These are phyloP conservation scores for Oncorhynchus masou DNA, from an alignment of 2,113 vertebrate genomes.

Conservation along the genomic window DNA sequence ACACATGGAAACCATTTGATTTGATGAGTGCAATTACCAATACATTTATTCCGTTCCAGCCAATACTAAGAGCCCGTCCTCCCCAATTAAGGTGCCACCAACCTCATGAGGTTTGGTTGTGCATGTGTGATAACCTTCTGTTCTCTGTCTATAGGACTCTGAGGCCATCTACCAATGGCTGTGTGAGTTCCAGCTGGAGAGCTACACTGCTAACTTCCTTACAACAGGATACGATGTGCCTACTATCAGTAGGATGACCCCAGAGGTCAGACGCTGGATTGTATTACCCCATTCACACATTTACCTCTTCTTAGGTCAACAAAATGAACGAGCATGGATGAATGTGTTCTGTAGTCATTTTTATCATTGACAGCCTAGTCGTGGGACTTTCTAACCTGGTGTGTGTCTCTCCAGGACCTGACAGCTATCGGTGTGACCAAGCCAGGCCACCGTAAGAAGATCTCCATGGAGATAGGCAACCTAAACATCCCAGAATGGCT, in stretches of 20 bases:
- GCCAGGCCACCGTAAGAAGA: conserved; percentile 87
- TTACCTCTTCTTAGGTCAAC: too few species aligned
- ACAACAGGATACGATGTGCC: conserved; percentile 83
- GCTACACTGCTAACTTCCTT: conserved; percentile 81
- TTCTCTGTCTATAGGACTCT: conserved; percentile 69
- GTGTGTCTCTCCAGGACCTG: conserved; percentile 72
- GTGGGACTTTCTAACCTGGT: background rate
- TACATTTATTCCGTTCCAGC: too few species aligned
- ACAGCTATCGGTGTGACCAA: conserved; percentile 88
- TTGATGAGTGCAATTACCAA: too few species aligned
- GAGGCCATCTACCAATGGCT: conserved; percentile 88
- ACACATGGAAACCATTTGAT: too few species aligned
- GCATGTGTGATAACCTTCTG: background rate
- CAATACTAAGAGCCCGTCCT: too few species aligned
- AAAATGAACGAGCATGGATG: too few species aligned
- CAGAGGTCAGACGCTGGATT: conserved; percentile 69
- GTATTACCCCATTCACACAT: background rate
- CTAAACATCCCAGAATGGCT: conserved; percentile 85
- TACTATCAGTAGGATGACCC: conserved; percentile 89
- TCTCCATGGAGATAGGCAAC: conserved; percentile 82
- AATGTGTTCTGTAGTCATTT: too few species aligned
- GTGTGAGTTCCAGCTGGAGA: conserved; percentile 84
- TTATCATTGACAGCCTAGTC: too few species aligned
- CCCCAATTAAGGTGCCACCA: too few species aligned
- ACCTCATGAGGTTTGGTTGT: too few species aligned